A percentile compares a stretch with the other conserved stretches of the same genome.
These are phyloP conservation scores for Vanessa atalanta DNA, from an alignment of 1,140 invertebrate genomes.

Conservation along the genomic window DNA sequence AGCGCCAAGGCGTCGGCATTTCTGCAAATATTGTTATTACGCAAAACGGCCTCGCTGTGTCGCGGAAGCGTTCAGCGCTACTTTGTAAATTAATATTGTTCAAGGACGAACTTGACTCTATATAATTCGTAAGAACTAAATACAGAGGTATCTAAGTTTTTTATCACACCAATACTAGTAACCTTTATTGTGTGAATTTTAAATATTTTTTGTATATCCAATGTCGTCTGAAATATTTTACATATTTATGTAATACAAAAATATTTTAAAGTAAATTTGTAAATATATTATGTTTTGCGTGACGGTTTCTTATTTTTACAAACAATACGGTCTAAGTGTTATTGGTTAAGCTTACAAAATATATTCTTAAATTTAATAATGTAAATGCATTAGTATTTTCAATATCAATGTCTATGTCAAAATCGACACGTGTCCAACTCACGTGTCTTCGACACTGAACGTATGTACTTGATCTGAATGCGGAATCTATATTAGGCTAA, in stretches of 20 bases:
- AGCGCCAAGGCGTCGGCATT: conserved; percentile 18
- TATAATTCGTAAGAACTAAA: background rate
- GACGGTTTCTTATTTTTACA: no score
- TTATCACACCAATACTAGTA: background rate
- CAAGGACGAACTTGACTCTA: conserved; percentile 52
- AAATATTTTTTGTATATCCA: no score
- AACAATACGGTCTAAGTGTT: no score
- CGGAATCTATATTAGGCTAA: background rate
- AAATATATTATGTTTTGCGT: no score
- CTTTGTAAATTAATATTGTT: conserved; percentile 68
- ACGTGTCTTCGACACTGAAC: conserved; percentile 17
- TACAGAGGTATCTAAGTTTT: background rate
- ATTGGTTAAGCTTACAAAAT: no score
- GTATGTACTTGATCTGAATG: conserved; percentile 13
- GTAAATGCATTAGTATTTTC: background rate
- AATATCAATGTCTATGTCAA: background rate
- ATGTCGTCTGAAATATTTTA: no score
- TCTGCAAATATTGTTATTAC: conserved; percentile 65
- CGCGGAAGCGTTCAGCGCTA: conserved; percentile 70
- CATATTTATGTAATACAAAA: no score
- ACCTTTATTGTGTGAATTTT: background rate
- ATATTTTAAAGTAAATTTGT: no score
- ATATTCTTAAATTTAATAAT: background rate
- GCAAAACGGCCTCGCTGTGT: conserved; percentile 57
- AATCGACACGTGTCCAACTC: conserved; percentile 41